A percentile compares a stretch with the other conserved stretches of the same genome.
Evolutionary conservation across 2,113 vertebrate species (phyloP).

Genomic region (Trematocara zebra): DNA sequence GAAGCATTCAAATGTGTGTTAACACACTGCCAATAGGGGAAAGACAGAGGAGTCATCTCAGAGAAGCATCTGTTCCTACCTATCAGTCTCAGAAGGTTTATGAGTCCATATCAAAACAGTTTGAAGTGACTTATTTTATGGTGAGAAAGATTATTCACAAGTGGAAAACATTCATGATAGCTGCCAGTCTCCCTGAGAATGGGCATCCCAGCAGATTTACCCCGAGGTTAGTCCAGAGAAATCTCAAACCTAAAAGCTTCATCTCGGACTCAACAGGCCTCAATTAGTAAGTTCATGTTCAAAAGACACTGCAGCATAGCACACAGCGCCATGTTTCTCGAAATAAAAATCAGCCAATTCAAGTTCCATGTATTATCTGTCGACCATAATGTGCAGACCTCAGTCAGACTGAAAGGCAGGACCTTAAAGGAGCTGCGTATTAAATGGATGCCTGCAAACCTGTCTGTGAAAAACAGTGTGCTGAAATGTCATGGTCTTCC

Average conservation of each 20-base stretch:
- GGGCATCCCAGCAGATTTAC: background rate
- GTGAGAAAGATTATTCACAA: background rate
- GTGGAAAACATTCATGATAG: background rate
- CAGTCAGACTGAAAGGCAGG: background rate
- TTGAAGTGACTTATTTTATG: background rate
- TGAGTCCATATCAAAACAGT: background rate
- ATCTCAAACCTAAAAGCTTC: background rate
- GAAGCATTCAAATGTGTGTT: background rate
- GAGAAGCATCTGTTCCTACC: background rate
- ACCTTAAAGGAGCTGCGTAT: background rate
- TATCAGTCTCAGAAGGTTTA: background rate
- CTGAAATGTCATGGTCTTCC: background rate
- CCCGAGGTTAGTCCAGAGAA: background rate
- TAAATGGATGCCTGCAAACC: background rate
- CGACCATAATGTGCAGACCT: background rate
- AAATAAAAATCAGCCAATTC: background rate
- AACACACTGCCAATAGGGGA: background rate
- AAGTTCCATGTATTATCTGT: background rate
- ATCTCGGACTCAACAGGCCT: background rate
- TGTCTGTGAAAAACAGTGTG: background rate
- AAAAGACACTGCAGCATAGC: background rate
- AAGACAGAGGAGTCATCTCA: background rate
- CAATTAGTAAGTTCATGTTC: background rate
- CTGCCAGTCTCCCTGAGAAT: background rate
- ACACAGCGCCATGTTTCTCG: background rate